These are phyloP conservation scores for Montipora capricornis DNA, from an alignment of 64 coral and sea anemone genomes.

Conservation along the genomic window DNA sequence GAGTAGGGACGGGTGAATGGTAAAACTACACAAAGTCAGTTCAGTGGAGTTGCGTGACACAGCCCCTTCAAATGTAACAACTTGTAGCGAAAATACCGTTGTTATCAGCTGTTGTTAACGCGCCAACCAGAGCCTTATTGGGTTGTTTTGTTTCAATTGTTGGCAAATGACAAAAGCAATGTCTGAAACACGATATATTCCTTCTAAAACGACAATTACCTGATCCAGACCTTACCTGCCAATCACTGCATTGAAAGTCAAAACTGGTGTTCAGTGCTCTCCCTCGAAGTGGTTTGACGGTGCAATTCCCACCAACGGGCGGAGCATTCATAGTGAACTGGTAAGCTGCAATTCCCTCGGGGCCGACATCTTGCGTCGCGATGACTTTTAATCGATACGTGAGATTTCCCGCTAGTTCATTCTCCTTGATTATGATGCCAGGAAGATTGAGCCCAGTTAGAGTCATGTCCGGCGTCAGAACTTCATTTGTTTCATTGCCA, in stretches of 20 bases:
- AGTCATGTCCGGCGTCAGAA: constrained; percentile 1
- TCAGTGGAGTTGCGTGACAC: too few relatives aligned
- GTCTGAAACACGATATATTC: too few relatives aligned
- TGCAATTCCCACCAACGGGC: constrained; percentile 44
- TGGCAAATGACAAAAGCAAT: too few relatives aligned
- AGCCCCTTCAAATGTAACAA: too few relatives aligned
- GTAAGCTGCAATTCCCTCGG: constrained; percentile 57
- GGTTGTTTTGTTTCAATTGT: too few relatives aligned
- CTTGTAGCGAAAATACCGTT: too few relatives aligned
- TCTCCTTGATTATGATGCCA: constrained; percentile 50
- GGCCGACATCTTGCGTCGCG: background rate
- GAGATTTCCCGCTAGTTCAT: background rate
- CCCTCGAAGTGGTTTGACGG: constrained; percentile 29
- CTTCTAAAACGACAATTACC: too few relatives aligned
- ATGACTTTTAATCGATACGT: constrained; percentile 52
- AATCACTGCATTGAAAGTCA: constrained; percentile 33
- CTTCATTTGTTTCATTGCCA: background rate
- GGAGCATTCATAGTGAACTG: constrained; percentile 69
- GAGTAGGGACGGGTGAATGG: too few relatives aligned
- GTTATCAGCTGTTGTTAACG: too few relatives aligned
- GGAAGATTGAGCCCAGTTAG: constrained; percentile 35
- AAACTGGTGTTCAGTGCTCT: constrained; percentile 57
- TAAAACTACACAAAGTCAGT: too few relatives aligned
- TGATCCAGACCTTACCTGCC: constrained; percentile 8
- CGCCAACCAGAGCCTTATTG: too few relatives aligned